Percentiles rank a stretch among this genome's conserved stretches.
Evolutionary conservation across 1,140 invertebrate genomes (phyloP).

Genomic region (Tetranychus urticae): DNA sequence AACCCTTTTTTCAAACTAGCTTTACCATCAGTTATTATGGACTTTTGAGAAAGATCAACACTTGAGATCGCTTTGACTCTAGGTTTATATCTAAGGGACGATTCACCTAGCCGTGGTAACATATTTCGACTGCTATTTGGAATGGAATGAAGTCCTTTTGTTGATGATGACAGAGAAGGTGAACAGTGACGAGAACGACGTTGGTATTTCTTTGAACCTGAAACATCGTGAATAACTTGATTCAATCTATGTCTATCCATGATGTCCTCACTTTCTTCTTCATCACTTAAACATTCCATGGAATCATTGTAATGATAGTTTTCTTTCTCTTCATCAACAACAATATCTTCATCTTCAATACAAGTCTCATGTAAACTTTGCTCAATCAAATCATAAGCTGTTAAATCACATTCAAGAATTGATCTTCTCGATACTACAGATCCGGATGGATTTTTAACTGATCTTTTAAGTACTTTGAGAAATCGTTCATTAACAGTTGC

Average conservation of each 20-base stretch:
- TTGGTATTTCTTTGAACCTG: too few species aligned
- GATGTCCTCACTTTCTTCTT: background rate
- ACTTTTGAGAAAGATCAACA: background rate
- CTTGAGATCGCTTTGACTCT: background rate
- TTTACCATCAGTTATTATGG: background rate
- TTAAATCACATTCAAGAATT: constrained; percentile 57
- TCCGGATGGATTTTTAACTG: background rate
- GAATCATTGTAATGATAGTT: background rate
- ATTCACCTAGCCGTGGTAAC: background rate
- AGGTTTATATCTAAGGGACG: background rate
- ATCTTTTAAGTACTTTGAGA: background rate
- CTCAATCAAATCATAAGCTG: constrained; percentile 48
- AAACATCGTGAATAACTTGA: too few species aligned
- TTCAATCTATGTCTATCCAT: background rate
- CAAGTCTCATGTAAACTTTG: constrained; percentile 10
- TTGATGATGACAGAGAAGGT: too few species aligned
- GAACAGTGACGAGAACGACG: too few species aligned
- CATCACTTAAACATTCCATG: background rate
- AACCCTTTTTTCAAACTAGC: background rate
- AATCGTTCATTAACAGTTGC: background rate
- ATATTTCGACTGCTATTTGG: too few species aligned
- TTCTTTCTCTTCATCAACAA: too few species aligned
- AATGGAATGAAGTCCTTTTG: too few species aligned
- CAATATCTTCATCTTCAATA: constrained; percentile 14
- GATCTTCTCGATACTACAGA: constrained; percentile 25